Percentiles rank a stretch among this genome's conserved stretches.
These are phyloP conservation scores for Ispidina picta DNA, from an alignment of 2,797 vertebrate genomes.

Conservation along the genomic window DNA sequence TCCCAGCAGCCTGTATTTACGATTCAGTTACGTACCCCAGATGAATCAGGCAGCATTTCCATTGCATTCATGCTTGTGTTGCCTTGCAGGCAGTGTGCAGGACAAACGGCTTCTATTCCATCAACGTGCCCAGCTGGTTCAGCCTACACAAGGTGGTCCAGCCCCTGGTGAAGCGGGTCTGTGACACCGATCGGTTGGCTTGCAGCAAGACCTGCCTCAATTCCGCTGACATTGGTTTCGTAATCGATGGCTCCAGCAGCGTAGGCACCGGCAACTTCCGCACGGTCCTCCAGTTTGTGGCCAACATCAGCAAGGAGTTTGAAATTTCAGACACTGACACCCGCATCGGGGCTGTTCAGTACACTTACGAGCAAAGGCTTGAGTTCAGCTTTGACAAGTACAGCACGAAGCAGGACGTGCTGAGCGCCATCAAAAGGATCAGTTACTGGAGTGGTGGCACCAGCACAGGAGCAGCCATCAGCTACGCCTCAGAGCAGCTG, in stretches of 20 bases:
- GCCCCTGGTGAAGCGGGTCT: conserved; percentile 91
- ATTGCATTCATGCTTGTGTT: neutral
- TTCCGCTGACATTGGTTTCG: conserved; percentile 92
- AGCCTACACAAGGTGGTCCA: conserved; percentile 87
- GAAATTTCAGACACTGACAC: conserved; percentile 98
- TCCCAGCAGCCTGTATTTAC: neutral
- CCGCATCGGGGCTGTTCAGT: conserved; percentile 91
- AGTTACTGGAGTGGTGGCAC: conserved; percentile 98
- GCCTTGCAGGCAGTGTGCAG: conserved; percentile 91
- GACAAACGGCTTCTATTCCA: conserved; percentile 89
- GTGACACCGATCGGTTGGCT: conserved; percentile 86
- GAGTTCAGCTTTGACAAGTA: conserved; percentile 93
- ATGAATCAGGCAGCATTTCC: neutral
- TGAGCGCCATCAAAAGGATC: conserved; percentile 91
- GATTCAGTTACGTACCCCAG: neutral
- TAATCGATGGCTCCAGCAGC: conserved; percentile 97
- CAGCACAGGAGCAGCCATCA: conserved; percentile 96
- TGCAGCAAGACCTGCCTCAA: conserved; percentile 99
- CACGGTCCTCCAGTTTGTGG: conserved; percentile 94
- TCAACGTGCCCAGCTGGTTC: conserved; percentile 92
- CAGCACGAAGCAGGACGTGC: conserved; percentile 87
- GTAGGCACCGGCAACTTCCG: conserved; percentile 95
- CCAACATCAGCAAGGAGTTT: conserved; percentile 93
- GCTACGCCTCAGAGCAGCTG: conserved; percentile 89
- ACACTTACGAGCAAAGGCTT: conserved; percentile 96